A percentile compares a stretch with the other conserved stretches of the same genome.
These are phyloP conservation scores for Papilio protenor DNA, from an alignment of 2,888 invertebrate species.

Conservation along the genomic window DNA sequence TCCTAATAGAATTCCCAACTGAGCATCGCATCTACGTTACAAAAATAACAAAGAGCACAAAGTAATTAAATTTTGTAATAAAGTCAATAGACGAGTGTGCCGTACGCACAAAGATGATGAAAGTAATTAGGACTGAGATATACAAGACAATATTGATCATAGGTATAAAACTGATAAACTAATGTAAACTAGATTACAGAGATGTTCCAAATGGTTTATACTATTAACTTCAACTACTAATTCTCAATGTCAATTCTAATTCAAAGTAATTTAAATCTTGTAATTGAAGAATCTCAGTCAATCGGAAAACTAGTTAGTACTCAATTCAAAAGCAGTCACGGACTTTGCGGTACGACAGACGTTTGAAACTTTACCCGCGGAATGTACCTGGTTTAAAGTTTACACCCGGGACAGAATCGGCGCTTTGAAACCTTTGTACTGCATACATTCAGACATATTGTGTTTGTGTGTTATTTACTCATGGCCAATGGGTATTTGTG, in stretches of 20 bases:
- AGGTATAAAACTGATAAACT: not conserved
- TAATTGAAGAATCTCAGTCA: conserved; percentile 27
- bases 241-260: not conserved
- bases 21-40: not conserved
- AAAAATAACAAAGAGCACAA: not conserved
- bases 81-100: not conserved
- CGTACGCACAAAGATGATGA: not conserved
- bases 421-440: not conserved
- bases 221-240: not conserved
- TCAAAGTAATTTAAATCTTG: conserved; percentile 25
- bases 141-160: not conserved
- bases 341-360: not conserved
- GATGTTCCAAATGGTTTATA: not conserved
- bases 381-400: not conserved
- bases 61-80: not conserved
- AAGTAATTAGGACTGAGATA: not conserved
- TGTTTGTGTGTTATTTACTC: not conserved
- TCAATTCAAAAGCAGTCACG: conserved; percentile 20
- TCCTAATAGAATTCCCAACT: not conserved
- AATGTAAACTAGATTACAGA: not conserved
- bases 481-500: not conserved
- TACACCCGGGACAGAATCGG: not conserved
- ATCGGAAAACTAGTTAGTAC: conserved; percentile 32
- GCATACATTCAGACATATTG: not conserved
- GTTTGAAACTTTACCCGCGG: conserved; percentile 2